Base-by-base conservation (phyloP, 2,888 invertebrate genomes). In the Andrena haemorrhoa region DNA sequence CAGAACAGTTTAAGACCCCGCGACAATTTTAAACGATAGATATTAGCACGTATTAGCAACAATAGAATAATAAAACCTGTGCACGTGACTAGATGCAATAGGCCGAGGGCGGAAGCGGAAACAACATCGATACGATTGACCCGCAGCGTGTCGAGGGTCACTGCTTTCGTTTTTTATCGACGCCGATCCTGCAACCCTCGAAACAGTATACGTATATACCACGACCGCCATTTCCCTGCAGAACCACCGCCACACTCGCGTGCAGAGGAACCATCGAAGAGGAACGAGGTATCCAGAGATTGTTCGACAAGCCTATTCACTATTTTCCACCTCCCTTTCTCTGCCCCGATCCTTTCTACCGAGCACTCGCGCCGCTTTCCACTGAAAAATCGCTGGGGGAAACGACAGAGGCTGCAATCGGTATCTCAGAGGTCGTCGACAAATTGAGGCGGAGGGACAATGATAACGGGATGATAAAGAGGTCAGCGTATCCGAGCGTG, bases 121-220 rank as follows among this genome's bases (percentile, higher is more conserved):
- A 69, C 73, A 60, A 31, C 10, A 7, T 20, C 56, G 80, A 75
- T 71, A 66, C 26, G 68, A 77, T 72, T 72, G 76, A 76, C 76
- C 72, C 33, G 66, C 53, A 20, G 61, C 35, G 20, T 47, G 35
- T 20, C 26, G 69, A 41, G 16, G 29, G 26, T 20, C 61, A n/a
- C 26, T 16, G 53, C 35, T 64, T 68, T 53, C 61, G 65, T 53
- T 61, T 71, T 71, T 75, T 85, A 79, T 83, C 79, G 65, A 51
- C 47, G 58, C 47, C 23, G 56, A 75, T 76, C 29, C 60, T 23
- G 41, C 33, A 31, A 29, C 58, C 60, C 64, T 68, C 20, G 64
- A 41, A 77, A 66, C 49, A 51, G 41, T 41, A 16, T 16, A 41
- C 12, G 4, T 41, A 41, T 41, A 65, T 33, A 65, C 65, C 60